Evolutionary conservation across 2,888 invertebrate species (phyloP).

Genomic region (Pegoplata infirma): DNA sequence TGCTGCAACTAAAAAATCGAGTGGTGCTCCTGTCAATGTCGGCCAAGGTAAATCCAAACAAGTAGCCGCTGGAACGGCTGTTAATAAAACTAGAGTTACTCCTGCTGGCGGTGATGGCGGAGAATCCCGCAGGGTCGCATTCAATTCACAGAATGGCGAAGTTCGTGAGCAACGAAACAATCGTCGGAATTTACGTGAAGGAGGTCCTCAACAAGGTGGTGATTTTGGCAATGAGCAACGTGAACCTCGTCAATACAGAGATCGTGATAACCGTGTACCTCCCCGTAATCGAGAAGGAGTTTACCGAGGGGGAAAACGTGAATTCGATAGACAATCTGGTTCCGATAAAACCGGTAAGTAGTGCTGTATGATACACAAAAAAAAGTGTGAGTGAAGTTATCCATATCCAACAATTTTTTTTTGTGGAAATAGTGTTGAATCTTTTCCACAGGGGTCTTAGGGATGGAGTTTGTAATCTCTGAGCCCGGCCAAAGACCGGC

Average conservation of each 20-base stretch:
- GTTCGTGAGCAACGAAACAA: constrained; percentile 65
- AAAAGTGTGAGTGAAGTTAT: too few species aligned
- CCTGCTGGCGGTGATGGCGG: constrained; percentile 3
- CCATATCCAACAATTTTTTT: too few species aligned
- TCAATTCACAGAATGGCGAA: constrained; percentile 13
- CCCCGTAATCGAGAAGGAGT: constrained; percentile 72
- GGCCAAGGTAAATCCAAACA: constrained; percentile 3
- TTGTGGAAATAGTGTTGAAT: too few species aligned
- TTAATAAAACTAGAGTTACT: neutral
- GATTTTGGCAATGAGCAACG: constrained; percentile 77
- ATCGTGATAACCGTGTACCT: constrained; percentile 77
- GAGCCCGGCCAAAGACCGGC: too few species aligned
- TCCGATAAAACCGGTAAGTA: constrained; percentile 92
- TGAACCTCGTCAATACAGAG: constrained; percentile 74
- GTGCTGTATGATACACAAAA: too few species aligned
- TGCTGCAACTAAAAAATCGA: constrained; percentile 56
- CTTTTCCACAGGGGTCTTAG: too few species aligned
- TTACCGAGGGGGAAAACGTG: constrained; percentile 87
- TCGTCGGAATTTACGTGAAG: constrained; percentile 79
- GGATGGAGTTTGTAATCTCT: too few species aligned
- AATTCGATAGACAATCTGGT: constrained; percentile 96
- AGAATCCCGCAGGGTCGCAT: neutral
- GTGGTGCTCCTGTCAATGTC: neutral
- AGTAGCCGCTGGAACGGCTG: neutral
- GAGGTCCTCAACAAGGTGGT: constrained; percentile 78